Evolutionary conservation across 2,797 vertebrate genomes (phyloP), one percentile per base, ranked within the genome.

Genomic region (Linurgus olivaceus): DNA sequence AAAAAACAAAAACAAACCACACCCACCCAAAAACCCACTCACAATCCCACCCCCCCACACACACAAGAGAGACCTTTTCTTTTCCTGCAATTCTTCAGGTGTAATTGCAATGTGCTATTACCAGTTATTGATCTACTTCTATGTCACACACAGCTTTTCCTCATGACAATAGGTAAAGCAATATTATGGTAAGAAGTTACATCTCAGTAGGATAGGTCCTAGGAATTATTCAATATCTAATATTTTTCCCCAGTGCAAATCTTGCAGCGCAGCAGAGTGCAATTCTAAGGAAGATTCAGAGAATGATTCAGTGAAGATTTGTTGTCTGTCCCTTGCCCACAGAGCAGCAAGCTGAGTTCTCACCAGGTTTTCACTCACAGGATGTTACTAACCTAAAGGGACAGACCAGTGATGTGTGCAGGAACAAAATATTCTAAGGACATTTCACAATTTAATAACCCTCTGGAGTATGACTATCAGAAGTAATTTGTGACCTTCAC

Each of bases 401-500:
- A 86, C 51, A 94, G 47, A 23, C 10, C 67, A 74, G 44, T 78
- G 74, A 85, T 61, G 10, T 72, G 68, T 76, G 47, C 66, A 88
- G 58, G 42, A 72, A 83, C 48, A 94, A 72, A 94, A 92, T 73
- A 94, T 68, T 95, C 68, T 73, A 47, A 94, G 72, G 42, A 65
- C 42, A 65, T 58, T 78, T 95, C 59, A 75, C 45, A 90, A 77
- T 96, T 97, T 95, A 86, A 94, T 93, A 91, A 92, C 5, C 28
- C 45, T 48, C 54, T 79, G 45, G 25, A 80, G 31, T 83, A 82
- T 33, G 58, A 68, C 50, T 90, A 68, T 66, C 31, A 19, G 40
- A 48, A 90, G 67, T 74, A 9, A 72, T 66, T 71, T 92, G 29
- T 90, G 73, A 90, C 61, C 26, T 88, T 35, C 29, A 57, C 16